Conservation (phyloP, 2,888 invertebrate species). For the Agriopis aurantiaria region DNA sequence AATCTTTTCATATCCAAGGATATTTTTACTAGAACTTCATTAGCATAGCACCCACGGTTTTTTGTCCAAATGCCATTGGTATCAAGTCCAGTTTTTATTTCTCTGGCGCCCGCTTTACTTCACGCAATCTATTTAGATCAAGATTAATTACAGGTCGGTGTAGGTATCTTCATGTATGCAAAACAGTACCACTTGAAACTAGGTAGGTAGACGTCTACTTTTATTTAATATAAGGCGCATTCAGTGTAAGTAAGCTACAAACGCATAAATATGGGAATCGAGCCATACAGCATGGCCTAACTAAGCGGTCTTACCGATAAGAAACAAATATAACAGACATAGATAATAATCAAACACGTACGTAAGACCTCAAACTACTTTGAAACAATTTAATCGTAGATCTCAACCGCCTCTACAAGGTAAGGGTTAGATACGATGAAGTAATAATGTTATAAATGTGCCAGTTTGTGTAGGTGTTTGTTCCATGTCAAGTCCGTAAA, state of each 20-base stretch:
- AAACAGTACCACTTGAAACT: neutral
- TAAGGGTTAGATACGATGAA: slow-evolving; percentile 11
- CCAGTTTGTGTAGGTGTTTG: no score
- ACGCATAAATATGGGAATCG: neutral
- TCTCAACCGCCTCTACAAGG: slow-evolving; percentile 35
- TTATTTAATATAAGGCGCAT: neutral
- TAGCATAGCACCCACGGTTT: slow-evolving; percentile 58
- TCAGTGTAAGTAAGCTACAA: neutral
- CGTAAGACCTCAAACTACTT: slow-evolving; percentile 29
- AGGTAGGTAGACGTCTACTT: neutral
- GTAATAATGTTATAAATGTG: neutral
- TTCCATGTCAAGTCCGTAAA: no score
- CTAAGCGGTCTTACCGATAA: neutral
- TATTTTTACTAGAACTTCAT: slow-evolving; percentile 33
- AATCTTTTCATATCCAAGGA: slow-evolving; percentile 18
- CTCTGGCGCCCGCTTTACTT: slow-evolving; percentile 41
- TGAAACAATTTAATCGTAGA: slow-evolving; percentile 29
- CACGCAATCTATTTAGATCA: slow-evolving; percentile 36
- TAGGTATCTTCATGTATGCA: slow-evolving; percentile 1
- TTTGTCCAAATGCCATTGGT: slow-evolving; percentile 56
- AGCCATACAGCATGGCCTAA: neutral
- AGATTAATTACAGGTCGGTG: slow-evolving; percentile 30
- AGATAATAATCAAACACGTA: slow-evolving; percentile 10
- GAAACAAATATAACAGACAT: neutral
- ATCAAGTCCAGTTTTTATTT: slow-evolving; percentile 56